phyloP scores from a whole-genome alignment of 2,797 vertebrate genomes.

The Morelia viridis region DNA sequence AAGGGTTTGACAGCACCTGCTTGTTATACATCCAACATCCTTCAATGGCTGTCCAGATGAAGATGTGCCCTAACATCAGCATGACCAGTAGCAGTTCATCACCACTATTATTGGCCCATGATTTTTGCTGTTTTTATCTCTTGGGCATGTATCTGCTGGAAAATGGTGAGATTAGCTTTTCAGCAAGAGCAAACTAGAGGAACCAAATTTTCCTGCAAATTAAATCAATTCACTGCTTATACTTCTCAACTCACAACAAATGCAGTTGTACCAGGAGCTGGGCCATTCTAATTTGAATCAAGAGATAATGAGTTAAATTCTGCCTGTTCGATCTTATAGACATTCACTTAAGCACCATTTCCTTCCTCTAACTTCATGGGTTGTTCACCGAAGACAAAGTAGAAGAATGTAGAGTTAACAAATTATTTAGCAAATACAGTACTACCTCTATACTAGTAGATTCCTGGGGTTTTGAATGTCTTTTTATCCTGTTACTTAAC shows the following conservation, averaged over 20 bases:
- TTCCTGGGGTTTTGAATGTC: conserved; percentile 15
- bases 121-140: not conserved
- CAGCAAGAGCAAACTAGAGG: conserved; percentile 33
- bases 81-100: too few species aligned
- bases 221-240: too few species aligned
- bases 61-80: too few species aligned
- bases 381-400: not conserved
- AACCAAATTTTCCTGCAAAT: not conserved
- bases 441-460: not conserved
- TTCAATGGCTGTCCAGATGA: too few species aligned
- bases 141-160: conserved; percentile 58
- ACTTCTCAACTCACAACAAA: not conserved
- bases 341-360: not conserved
- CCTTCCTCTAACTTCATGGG: not conserved
- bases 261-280: not conserved
- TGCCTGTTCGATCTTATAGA: not conserved
- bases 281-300: not conserved
- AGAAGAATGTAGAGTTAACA: not conserved
- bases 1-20: too few species aligned
- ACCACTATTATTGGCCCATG: not conserved
- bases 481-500: conserved; percentile 41
- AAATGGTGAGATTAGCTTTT: conserved; percentile 1
- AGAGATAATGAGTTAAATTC: not conserved
- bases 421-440: conserved; percentile 12
- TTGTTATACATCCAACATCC: too few species aligned